These are phyloP conservation scores for Scomber japonicus DNA, from an alignment of 2,113 vertebrate genomes.

Conservation along the genomic window DNA sequence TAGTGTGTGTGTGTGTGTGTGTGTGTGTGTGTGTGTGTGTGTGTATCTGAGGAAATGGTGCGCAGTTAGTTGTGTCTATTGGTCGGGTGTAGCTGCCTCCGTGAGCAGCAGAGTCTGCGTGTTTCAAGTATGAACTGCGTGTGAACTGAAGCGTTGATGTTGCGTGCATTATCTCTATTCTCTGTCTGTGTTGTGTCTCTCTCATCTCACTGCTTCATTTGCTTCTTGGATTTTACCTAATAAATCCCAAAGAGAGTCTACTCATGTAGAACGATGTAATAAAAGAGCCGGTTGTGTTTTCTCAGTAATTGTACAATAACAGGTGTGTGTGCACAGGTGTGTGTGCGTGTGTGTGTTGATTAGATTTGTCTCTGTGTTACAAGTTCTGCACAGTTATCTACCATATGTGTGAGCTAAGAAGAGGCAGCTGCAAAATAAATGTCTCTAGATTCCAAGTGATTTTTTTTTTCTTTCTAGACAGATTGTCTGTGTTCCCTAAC, in stretches of 20 bases:
- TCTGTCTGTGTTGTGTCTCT: slow-evolving; percentile 18
- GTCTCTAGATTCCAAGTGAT: slow-evolving; percentile 17
- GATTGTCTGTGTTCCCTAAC: slow-evolving; percentile 32
- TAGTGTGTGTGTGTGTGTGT: slow-evolving; percentile 12
- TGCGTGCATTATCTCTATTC: slow-evolving; percentile 20
- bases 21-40: slow-evolving; percentile 11
- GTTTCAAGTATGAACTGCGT: not conserved
- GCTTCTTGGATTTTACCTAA: slow-evolving; percentile 25
- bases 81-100: not conserved
- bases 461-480: not conserved
- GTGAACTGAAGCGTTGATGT: slow-evolving; percentile 25
- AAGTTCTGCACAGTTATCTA: not conserved
- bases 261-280: slow-evolving; percentile 18
- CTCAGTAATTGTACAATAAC: slow-evolving; percentile 19
- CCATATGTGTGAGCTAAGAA: slow-evolving; percentile 60
- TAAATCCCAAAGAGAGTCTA: slow-evolving; percentile 32
- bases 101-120: slow-evolving; percentile 2
- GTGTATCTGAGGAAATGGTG: slow-evolving; percentile 18
- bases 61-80: slow-evolving; percentile 6
- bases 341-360: slow-evolving; percentile 62
- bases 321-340: slow-evolving; percentile 56
- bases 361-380: not conserved
- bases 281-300: slow-evolving; percentile 3
- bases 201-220: slow-evolving; percentile 43
- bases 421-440: slow-evolving; percentile 70